Percentiles rank a stretch among this genome's conserved stretches.
phyloP scores from a whole-genome alignment of 1,140 invertebrate genomes.

The Anagrus nilaparvatae region DNA sequence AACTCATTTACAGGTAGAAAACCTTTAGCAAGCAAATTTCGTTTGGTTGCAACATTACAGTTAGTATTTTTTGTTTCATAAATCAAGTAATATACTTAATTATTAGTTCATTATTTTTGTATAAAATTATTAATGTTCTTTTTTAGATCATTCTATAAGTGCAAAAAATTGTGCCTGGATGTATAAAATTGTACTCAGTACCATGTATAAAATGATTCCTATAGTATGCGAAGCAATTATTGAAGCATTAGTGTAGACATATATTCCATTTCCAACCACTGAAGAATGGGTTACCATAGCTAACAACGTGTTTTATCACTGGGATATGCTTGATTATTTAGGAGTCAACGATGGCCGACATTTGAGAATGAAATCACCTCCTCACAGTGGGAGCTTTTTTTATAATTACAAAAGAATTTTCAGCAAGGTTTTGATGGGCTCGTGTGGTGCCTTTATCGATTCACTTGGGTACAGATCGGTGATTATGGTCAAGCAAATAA shows the following conservation, averaged over 20 bases:
- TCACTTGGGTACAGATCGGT: conserved; percentile 32
- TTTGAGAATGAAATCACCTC: conserved; percentile 26
- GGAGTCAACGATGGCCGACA: conserved; percentile 33
- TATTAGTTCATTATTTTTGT: no score
- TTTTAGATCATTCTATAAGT: neutral
- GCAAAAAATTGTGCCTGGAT: neutral
- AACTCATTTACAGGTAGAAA: neutral
- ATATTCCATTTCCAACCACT: neutral
- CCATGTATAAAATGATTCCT: neutral
- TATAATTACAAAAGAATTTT: conserved; percentile 41
- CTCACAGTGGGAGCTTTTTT: conserved; percentile 29
- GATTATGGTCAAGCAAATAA: conserved; percentile 20
- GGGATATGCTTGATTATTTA: conserved; percentile 33
- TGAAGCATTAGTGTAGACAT: neutral
- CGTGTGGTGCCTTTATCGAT: conserved; percentile 32
- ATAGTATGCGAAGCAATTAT: neutral
- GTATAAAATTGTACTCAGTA: neutral
- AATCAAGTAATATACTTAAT: neutral
- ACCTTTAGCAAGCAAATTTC: neutral
- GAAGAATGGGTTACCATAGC: conserved; percentile 18
- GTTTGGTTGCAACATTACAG: neutral
- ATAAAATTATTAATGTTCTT: no score
- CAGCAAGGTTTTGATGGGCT: conserved; percentile 33
- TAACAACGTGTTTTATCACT: conserved; percentile 23
- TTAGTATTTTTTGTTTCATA: neutral